These are phyloP conservation scores for Nesospiza acunhae DNA, from an alignment of 2,113 vertebrate genomes.

Conservation along the genomic window DNA sequence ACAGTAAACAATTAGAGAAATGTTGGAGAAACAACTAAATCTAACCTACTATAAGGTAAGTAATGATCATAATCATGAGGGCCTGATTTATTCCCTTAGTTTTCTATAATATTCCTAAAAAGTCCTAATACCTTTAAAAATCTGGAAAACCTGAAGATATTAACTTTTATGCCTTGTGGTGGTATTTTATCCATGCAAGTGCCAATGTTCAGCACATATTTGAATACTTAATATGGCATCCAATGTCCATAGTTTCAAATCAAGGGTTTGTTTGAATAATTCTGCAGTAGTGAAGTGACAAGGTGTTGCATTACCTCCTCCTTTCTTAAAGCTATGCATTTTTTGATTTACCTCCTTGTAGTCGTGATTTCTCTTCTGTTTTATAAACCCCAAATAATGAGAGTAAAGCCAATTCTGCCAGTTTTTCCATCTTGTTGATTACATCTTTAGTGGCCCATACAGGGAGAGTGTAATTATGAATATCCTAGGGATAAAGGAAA, in stretches of 20 bases:
- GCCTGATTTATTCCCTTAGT: background rate
- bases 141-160: background rate
- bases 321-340: background rate
- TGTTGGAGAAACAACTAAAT: background rate
- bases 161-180: background rate
- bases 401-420: slow-evolving; percentile 79
- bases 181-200: background rate
- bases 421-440: slow-evolving; percentile 76
- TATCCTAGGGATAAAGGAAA: slow-evolving; percentile 59
- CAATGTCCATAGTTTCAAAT: background rate
- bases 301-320: background rate
- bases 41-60: background rate
- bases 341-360: slow-evolving; percentile 84
- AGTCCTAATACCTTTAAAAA: background rate
- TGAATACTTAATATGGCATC: background rate
- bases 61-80: background rate
- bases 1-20: background rate
- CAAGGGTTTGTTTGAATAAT: background rate
- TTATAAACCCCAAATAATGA: slow-evolving; percentile 80
- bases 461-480: slow-evolving; percentile 85
- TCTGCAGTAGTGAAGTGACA: background rate
- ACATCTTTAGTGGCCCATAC: slow-evolving; percentile 80
- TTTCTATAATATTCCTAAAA: background rate
- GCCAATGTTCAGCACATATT: background rate
- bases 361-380: slow-evolving; percentile 82